A percentile compares a stretch with the other conserved stretches of the same genome.
Conservation (phyloP, 2,888 invertebrate species). For the Sphaerophoria taeniata region DNA sequence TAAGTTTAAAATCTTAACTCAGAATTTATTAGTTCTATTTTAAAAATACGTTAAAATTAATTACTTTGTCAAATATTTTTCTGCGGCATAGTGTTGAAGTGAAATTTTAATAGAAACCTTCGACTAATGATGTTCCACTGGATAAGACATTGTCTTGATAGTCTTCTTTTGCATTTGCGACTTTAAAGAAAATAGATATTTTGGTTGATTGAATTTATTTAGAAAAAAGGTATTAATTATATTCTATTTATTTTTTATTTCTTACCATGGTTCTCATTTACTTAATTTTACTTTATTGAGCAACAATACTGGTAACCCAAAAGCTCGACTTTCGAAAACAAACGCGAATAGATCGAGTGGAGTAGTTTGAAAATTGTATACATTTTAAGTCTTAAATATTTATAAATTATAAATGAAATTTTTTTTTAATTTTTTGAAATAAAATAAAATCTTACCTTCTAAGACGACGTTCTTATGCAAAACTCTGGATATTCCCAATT, state of each 20-base stretch:
- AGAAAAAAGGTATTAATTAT: neutral
- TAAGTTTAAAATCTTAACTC: constrained; percentile 6
- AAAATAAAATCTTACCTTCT: constrained; percentile 11
- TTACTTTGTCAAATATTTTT: neutral
- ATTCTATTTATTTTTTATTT: neutral
- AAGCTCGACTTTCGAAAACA: neutral
- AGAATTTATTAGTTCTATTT: neutral
- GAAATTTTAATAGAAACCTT: constrained; percentile 12
- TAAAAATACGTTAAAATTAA: neutral
- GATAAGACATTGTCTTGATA: neutral
- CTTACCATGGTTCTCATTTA: neutral
- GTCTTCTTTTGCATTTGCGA: constrained; percentile 5
- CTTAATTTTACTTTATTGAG: neutral
- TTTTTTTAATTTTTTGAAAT: neutral
- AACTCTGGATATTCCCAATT: constrained; percentile 23
- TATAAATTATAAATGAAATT: neutral
- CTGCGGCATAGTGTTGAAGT: neutral
- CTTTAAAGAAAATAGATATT: constrained; percentile 6
- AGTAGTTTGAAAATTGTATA: neutral
- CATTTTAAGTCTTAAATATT: neutral
- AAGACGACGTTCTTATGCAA: constrained; percentile 8
- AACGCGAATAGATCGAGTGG: neutral
- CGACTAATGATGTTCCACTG: neutral
- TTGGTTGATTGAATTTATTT: neutral
- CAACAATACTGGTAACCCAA: neutral